Base-by-base conservation (phyloP, 1,140 invertebrate species). In the Hycleus cichorii region DNA sequence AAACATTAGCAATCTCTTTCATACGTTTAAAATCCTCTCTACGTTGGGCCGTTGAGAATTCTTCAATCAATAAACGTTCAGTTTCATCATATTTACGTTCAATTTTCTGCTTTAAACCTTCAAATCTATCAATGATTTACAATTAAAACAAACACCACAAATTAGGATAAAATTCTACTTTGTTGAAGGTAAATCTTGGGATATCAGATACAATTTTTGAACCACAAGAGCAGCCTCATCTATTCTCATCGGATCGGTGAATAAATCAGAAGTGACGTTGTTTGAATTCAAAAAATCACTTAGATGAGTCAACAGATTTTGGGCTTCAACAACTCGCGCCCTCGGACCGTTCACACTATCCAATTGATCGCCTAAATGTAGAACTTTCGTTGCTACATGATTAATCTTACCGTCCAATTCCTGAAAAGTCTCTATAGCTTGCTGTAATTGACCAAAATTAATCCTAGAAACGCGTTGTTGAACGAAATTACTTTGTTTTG, bases 221-320 rank as follows among this genome's bases (percentile, higher is more conserved):
- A 99, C 98, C 3, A 99, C 87, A 81, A 98, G 95, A n/a, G 97
- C 97, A 40, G 95, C 93, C 78, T 97, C 90, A 74, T 93, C 89
- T 39, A 98, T 76, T 85, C 94, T 65, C 27, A 81, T 82, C 61
- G 89, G 87, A 77, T 97, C 93, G 59, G 84, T 89, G 66, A 97
- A 95, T 25, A 97, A 80, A 49, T 90, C 85, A 64, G 91, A 91
- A 7, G 88, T 83, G 2, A 93, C 78, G 18, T 91, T 88, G 12
- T 92, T 93, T 58, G 90, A 87, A 47, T 85, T 86, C 1, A 98
- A 75, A 74, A 98, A 98, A 72, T 97, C 94, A 9, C 89, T 85
- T 72, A 98, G 89, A 76, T 98, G 92, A 64, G 87, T 90, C 78
- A 99, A 90, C 3, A 99, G 74, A 68, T 91, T 91, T 70, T 95